These are phyloP conservation scores for Synanthedon tipuliformis DNA, from an alignment of 2,888 invertebrate species.

Conservation along the genomic window DNA sequence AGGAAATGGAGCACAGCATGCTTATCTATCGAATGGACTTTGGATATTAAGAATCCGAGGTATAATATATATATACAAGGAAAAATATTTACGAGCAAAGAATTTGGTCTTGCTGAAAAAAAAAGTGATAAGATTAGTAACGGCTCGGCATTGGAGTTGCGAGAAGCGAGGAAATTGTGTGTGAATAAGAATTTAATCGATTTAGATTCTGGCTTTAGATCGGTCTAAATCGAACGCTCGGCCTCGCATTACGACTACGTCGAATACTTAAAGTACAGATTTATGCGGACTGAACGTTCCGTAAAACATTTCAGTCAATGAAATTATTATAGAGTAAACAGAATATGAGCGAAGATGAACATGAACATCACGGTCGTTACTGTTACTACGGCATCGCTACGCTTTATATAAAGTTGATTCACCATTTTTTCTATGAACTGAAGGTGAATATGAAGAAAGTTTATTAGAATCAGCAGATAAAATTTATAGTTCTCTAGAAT, in stretches of 20 bases:
- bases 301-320: conserved; percentile 52
- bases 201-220: conserved; percentile 5
- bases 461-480: conserved; percentile 50
- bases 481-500: conserved; percentile 56
- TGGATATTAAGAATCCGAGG: not conserved
- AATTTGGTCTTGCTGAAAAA: not conserved
- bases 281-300: conserved; percentile 15
- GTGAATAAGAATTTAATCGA: conserved; percentile 4
- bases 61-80: not conserved
- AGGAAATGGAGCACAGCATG: not conserved
- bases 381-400: conserved; percentile 34
- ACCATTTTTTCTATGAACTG: conserved; percentile 36
- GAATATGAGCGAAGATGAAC: conserved; percentile 51
- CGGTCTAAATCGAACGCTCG: conserved; percentile 3
- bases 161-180: conserved; percentile 1
- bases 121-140: not conserved
- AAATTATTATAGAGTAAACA: conserved; percentile 60
- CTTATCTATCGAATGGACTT: conserved; percentile 1
- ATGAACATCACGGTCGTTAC: conserved; percentile 36
- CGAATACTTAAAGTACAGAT: conserved; percentile 7
- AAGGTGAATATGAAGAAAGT: conserved; percentile 58
- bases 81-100: not conserved
- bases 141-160: not conserved
- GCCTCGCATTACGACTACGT: conserved; percentile 2
- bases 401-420: conserved; percentile 32